phyloP scores from a whole-genome alignment of 2,797 vertebrate species.

The Sternotherus odoratus region DNA sequence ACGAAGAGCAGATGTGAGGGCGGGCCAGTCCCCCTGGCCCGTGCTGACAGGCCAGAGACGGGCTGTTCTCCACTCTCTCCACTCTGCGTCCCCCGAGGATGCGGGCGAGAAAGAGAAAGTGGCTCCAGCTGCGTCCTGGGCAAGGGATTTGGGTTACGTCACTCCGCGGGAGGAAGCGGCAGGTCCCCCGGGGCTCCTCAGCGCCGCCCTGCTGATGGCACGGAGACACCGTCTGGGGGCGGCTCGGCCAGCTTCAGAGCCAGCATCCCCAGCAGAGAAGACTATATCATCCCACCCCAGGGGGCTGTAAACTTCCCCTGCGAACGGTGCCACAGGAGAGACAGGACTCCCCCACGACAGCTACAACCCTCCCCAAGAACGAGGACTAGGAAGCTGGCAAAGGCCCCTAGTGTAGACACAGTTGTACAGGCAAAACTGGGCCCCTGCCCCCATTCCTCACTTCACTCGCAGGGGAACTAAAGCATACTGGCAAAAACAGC shows the following conservation, averaged over 20 bases:
- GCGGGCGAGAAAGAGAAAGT: neutral
- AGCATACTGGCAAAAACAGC: neutral
- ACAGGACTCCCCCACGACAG: neutral
- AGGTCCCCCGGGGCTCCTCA: neutral
- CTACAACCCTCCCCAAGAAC: neutral
- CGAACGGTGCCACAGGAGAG: neutral
- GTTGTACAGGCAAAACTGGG: neutral
- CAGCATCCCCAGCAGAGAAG: neutral
- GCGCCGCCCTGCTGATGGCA: neutral
- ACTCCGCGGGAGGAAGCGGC: neutral
- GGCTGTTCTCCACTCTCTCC: neutral
- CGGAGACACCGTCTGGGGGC: neutral
- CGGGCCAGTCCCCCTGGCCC: neutral
- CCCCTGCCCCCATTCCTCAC: neutral
- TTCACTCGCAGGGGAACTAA: neutral
- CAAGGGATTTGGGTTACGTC: neutral
- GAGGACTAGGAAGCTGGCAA: neutral
- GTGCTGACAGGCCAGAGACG: neutral
- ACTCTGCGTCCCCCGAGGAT: neutral
- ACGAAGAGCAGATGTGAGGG: constrained; percentile 69
- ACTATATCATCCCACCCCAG: neutral
- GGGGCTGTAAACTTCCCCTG: neutral
- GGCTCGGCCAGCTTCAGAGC: neutral
- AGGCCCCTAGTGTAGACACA: neutral
- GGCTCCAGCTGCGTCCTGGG: no score